Evolutionary conservation across 2,113 vertebrate species (phyloP).

Genomic region (Recurvirostra avosetta): DNA sequence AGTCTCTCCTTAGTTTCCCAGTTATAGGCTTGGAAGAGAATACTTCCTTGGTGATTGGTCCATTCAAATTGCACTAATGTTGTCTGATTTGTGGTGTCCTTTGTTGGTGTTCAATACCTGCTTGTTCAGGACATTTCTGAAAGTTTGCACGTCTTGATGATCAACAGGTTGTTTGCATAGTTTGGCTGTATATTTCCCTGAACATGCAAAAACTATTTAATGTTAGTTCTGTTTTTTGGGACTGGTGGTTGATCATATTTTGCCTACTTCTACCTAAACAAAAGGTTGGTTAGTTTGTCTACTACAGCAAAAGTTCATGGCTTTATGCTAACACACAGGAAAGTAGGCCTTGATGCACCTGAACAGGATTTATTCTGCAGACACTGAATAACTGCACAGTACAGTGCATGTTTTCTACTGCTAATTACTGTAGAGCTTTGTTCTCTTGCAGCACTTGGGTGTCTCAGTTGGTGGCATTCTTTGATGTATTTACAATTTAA

Average conservation of each 20-base stretch:
- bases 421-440: neutral
- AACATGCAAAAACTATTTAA: neutral
- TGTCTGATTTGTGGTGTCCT: neutral
- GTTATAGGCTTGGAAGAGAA: neutral
- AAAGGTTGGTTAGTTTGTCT: neutral
- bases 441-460: neutral
- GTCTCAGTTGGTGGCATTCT: neutral
- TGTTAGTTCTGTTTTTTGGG: neutral
- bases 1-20: neutral
- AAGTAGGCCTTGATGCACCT: neutral
- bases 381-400: neutral
- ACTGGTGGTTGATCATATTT: neutral
- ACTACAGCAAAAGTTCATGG: neutral
- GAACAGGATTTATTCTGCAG: neutral
- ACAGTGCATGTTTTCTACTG: accelerated
- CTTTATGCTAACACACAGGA: neutral
- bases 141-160: neutral
- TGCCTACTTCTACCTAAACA: neutral
- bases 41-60: neutral
- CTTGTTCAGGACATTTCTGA: neutral
- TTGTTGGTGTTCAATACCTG: neutral
- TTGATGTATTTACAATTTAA: neutral
- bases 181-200: neutral
- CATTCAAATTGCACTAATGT: neutral
- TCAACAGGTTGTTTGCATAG: neutral